A percentile compares a stretch with the other conserved stretches of the same genome.
These are phyloP conservation scores for Osmerus eperlanus DNA, from an alignment of 2,113 vertebrate genomes.

Conservation along the genomic window DNA sequence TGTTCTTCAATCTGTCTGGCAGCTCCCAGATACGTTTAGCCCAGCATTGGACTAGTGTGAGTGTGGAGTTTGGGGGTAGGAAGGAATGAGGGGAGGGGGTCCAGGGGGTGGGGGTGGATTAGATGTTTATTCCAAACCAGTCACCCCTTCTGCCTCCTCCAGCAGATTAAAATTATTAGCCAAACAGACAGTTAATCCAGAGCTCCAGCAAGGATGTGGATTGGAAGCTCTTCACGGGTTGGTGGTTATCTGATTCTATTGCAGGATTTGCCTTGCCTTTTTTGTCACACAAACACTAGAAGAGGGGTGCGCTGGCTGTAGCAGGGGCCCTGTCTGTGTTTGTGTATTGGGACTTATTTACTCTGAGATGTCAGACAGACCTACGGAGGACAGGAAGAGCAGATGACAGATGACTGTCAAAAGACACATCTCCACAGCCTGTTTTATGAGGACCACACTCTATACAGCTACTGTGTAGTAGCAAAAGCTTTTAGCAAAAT, in stretches of 20 bases:
- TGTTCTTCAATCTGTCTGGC: slow-evolving; percentile 37
- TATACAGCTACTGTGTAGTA: slow-evolving; percentile 19
- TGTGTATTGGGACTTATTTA: slow-evolving; percentile 77
- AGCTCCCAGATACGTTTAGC: slow-evolving; percentile 3
- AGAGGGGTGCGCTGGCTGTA: slow-evolving; percentile 71
- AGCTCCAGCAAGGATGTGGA: slow-evolving; percentile 77
- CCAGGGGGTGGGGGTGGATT: slow-evolving; percentile 34
- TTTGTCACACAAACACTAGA: slow-evolving; percentile 89
- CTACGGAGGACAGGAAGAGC: slow-evolving; percentile 70
- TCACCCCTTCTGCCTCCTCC: slow-evolving; percentile 63
- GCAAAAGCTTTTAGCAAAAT: no score
- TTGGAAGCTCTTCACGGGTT: slow-evolving; percentile 87
- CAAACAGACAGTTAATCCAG: slow-evolving; percentile 80
- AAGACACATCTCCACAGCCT: slow-evolving; percentile 8
- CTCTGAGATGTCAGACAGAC: slow-evolving; percentile 79
- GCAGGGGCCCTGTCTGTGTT: slow-evolving; percentile 53
- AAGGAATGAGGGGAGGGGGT: slow-evolving; percentile 12
- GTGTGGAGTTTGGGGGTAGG: background rate
- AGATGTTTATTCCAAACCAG: slow-evolving; percentile 73
- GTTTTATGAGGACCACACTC: slow-evolving; percentile 13
- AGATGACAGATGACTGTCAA: slow-evolving; percentile 73
- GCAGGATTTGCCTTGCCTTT: slow-evolving; percentile 83
- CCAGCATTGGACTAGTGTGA: slow-evolving; percentile 10
- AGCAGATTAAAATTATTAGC: slow-evolving; percentile 83
- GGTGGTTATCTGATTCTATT: slow-evolving; percentile 86